Evolutionary conservation across 1,140 invertebrate species (phyloP).

Genomic region (Lamellibrachia luymesi): DNA sequence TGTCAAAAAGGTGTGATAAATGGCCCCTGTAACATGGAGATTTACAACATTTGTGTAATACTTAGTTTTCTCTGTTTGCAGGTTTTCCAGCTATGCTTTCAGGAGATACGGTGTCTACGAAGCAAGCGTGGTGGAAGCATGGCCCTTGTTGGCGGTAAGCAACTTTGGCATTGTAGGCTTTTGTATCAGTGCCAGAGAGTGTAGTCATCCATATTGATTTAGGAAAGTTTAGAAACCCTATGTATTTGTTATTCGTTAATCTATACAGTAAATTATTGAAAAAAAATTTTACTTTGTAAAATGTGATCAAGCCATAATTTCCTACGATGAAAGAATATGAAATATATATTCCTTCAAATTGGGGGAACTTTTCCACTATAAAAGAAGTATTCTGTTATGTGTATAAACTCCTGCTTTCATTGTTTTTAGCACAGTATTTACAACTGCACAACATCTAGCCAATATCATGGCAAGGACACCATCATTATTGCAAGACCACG

Average conservation of each 20-base stretch:
- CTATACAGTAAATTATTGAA: too few relatives aligned
- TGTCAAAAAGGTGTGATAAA: too few relatives aligned
- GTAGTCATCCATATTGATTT: background rate
- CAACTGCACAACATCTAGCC: slow-evolving; percentile 32
- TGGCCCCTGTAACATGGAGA: too few relatives aligned
- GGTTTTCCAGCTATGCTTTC: background rate
- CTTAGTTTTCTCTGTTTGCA: background rate
- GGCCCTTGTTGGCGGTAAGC: background rate
- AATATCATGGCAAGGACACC: slow-evolving; percentile 53
- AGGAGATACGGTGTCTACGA: background rate
- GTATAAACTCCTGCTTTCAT: background rate
- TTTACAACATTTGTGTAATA: too few relatives aligned
- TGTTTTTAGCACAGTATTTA: slow-evolving; percentile 33
- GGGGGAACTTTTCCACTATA: background rate
- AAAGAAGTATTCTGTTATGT: background rate
- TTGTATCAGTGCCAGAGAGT: background rate
- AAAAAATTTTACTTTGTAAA: too few relatives aligned
- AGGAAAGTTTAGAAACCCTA: too few relatives aligned
- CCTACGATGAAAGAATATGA: background rate
- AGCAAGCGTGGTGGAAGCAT: background rate
- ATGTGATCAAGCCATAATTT: background rate
- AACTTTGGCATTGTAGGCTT: background rate
- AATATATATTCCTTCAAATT: background rate
- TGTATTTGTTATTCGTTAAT: too few relatives aligned
- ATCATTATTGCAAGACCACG: slow-evolving; percentile 61